Conservation (phyloP, 2,113 vertebrate species). For the Ursus arctos region DNA sequence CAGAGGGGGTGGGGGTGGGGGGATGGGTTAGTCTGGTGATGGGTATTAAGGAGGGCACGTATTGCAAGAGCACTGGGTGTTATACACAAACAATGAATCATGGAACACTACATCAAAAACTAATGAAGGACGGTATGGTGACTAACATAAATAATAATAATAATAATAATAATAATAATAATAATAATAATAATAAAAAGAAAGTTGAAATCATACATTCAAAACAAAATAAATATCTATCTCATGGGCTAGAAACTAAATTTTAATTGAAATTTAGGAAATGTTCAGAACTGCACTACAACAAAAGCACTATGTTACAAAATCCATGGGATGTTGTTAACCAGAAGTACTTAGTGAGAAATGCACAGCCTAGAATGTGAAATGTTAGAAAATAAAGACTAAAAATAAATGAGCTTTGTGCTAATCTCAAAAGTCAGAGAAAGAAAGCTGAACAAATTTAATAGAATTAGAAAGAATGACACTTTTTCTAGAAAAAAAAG, state of each 20-base stretch:
- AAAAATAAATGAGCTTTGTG: neutral
- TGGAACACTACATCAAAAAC: no score
- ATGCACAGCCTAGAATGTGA: neutral
- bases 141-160: no score
- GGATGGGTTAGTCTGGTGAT: no score
- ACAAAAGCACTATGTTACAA: neutral
- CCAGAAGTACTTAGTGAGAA: neutral
- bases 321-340: neutral
- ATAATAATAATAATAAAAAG: no score
- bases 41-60: no score
- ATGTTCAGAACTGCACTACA: neutral
- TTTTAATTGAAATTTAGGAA: neutral
- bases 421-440: neutral
- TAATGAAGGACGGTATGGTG: no score
- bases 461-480: neutral
- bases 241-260: neutral
- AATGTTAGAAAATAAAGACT: neutral
- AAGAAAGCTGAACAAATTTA: neutral
- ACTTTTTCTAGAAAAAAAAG: conserved; percentile 10
- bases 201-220: neutral
- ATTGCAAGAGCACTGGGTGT: no score
- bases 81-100: no score
- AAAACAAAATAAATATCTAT: neutral
- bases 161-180: no score
- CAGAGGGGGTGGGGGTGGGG: no score